Percentiles rank a stretch among this genome's conserved stretches.
Conservation (phyloP, 2,888 invertebrate species). For the Heteromurus nitidus region DNA sequence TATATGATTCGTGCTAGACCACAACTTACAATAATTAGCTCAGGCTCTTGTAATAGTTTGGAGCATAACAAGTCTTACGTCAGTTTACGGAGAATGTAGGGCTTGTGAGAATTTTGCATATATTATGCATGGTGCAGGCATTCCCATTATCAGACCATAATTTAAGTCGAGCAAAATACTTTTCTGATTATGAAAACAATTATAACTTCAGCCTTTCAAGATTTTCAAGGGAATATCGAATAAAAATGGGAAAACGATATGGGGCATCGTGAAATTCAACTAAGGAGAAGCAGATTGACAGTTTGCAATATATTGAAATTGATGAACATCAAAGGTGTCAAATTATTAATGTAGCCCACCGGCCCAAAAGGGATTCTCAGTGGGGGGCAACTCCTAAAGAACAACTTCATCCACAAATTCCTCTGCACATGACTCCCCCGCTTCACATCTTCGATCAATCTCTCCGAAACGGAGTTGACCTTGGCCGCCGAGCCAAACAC, state of each 20-base stretch:
- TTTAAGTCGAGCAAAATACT: background rate
- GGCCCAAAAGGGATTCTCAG: constrained; percentile 24
- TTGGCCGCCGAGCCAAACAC: constrained; percentile 30
- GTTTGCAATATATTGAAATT: constrained; percentile 38
- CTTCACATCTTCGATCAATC: background rate
- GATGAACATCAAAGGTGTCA: constrained; percentile 27
- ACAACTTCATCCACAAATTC: constrained; percentile 25
- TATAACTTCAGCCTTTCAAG: background rate
- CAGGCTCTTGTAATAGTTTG: too few relatives aligned
- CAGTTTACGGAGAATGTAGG: too few relatives aligned
- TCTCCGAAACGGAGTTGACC: background rate
- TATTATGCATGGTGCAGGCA: background rate
- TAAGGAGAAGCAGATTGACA: constrained; percentile 13
- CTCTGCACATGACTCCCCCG: background rate
- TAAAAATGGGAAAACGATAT: background rate
- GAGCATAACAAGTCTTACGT: too few relatives aligned
- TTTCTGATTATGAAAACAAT: background rate
- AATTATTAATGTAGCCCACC: background rate
- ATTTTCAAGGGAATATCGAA: background rate
- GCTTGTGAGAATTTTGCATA: background rate
- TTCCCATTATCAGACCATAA: background rate
- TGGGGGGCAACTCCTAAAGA: background rate
- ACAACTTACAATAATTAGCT: too few relatives aligned
- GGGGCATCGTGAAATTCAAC: background rate
- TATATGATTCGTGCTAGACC: too few relatives aligned